phyloP scores from a whole-genome alignment of 2,113 vertebrate genomes.

The Passer montanus region DNA sequence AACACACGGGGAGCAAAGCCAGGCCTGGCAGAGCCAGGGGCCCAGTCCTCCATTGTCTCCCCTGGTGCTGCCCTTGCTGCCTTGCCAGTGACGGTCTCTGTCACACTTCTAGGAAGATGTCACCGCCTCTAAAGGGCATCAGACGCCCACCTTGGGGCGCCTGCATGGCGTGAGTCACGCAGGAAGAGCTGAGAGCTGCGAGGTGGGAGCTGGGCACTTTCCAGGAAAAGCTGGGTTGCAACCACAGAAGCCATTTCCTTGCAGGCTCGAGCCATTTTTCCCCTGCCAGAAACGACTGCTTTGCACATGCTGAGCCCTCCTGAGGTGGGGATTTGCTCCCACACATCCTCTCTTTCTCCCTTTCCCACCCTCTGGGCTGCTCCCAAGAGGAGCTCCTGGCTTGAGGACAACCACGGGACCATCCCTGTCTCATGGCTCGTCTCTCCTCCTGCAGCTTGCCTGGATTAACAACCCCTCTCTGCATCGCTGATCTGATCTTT shows the following conservation, averaged over 20 bases:
- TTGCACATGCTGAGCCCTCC: not conserved
- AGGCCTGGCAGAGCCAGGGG: not conserved
- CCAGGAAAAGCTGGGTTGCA: slow-evolving; percentile 42
- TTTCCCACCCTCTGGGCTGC: not conserved
- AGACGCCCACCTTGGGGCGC: not conserved
- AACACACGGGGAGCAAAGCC: not conserved
- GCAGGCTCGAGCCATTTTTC: not conserved
- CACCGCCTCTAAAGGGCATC: not conserved
- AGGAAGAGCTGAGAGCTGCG: not conserved
- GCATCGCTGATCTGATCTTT: not conserved
- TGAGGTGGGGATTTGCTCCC: not conserved
- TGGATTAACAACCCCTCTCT: not conserved
- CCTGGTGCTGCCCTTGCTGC: accelerated
- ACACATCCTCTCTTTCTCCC: accelerated
- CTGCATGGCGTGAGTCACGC: not conserved
- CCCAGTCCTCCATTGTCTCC: not conserved
- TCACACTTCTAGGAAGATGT: not conserved
- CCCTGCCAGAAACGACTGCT: not conserved
- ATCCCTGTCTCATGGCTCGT: accelerated
- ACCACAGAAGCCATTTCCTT: slow-evolving; percentile 43
- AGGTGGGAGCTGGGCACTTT: slow-evolving; percentile 55
- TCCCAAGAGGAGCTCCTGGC: not conserved
- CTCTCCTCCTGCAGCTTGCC: not conserved
- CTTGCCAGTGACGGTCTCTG: accelerated
- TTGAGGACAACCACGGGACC: accelerated